These are phyloP conservation scores for Pica pica DNA, from an alignment of 2,113 vertebrate genomes.

Conservation along the genomic window DNA sequence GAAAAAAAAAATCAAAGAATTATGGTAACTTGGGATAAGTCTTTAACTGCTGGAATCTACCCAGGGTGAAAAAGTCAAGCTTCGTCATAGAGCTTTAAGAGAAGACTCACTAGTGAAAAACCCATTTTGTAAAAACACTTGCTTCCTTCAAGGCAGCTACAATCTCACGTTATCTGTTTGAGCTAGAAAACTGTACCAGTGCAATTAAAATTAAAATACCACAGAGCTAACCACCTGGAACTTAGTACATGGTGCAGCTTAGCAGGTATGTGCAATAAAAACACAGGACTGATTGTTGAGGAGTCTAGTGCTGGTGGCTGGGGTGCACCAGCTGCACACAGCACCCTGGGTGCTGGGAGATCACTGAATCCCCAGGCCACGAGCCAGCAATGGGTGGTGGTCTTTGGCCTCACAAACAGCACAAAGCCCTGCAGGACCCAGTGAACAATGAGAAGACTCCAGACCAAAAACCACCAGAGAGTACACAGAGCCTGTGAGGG, in stretches of 20 bases:
- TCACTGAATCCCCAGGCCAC: background rate
- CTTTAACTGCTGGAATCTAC: background rate
- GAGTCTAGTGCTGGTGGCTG: background rate
- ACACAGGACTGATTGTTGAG: background rate
- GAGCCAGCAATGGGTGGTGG: background rate
- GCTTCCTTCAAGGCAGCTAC: background rate
- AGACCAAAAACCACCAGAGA: background rate
- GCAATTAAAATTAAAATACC: background rate
- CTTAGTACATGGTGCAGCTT: background rate
- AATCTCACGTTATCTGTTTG: background rate
- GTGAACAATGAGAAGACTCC: background rate
- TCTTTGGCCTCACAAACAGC: background rate
- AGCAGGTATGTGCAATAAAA: background rate
- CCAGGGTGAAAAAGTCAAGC: background rate
- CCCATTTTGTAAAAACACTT: background rate
- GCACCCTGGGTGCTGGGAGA: background rate
- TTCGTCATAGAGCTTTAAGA: background rate
- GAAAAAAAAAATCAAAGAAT: background rate
- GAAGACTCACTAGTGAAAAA: background rate
- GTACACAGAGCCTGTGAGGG: background rate
- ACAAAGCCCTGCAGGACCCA: background rate
- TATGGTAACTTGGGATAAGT: background rate
- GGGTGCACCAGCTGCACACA: background rate
- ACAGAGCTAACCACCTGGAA: background rate
- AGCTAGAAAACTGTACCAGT: background rate